Evolutionary conservation across 2,113 vertebrate species (phyloP), one percentile per base, ranked within the genome.

Genomic region (Sarotherodon lohbergeri): DNA sequence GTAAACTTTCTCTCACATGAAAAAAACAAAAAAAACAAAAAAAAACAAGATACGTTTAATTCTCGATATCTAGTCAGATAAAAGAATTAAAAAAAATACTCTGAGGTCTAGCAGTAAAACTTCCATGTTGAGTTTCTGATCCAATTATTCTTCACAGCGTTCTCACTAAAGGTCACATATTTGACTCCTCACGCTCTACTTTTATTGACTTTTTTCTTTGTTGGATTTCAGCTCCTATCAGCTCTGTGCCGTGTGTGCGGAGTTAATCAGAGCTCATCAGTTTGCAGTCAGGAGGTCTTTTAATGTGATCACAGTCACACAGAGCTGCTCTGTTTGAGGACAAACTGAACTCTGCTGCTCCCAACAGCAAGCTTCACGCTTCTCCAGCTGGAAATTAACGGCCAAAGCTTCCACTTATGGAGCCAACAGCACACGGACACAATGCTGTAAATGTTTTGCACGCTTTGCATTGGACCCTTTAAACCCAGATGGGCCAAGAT

Each of bases 231-330:
- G 46, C 36, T 22, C 19, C 0, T 22, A n/a, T 29, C 73, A n/a
- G 73, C 3, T 11, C 46, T 52, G 27, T 1, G 46, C 29, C 0
- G 10, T 34, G 46, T 78, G 73, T 52, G 46, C 10, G 1, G 6
- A 34, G 73, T 52, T 78, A 78, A 78, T 52, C 73, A 52, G 4
- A 78, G 17, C 27, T 78, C 73, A 78, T 78, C 73, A 13, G 17
- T 78, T 2, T 3, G 73, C 46, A n/a, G 46, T 34, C 73, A 52
- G 73, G 46, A 34, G 73, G 73, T 78, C 43, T 78, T 52, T 78
- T 78, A n/a, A 78, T 78, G 78, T 80, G 78, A 80, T 39, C 78
- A 82, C 7, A 13, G 73, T 52, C 73, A 78, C 73, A 71, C 39
- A 52, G 14, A 80, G 56, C 10, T 56, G 78, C 78, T 56, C 34